Base-by-base conservation (phyloP, 2,888 invertebrate species). In the Belgica antarctica region DNA sequence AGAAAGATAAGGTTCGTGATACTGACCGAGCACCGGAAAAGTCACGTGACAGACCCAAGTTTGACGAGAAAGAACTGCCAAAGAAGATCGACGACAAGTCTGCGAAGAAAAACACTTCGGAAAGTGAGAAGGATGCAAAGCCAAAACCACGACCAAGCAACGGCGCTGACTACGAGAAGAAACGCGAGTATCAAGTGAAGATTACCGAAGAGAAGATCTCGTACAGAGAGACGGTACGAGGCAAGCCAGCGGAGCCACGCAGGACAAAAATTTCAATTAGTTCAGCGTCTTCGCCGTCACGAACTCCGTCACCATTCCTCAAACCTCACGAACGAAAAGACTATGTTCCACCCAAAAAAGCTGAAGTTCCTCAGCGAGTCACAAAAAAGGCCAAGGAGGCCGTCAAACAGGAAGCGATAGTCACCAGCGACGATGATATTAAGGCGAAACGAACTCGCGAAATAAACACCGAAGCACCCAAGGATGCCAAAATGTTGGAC, bases 221-320 rank as follows among this genome's bases (percentile, higher is more conserved):
- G 2, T 31, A 10, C 8, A 62, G 24, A 59, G 59, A 59, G 27
- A 59, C 59, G 1, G 59, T 59, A 1, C 59, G 62, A 27, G 34
- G 25, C 1, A 34, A 62, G 34, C 31, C 10, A 62, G 27, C 7
- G 15, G 62, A 28, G 22, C 12, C 59, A 25, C 59, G 59, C 27
- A 34, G 19, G 34, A 10, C 28, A 5, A 61, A 61, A n/a, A 34
- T 36, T 15, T 31, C 34, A 7, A 22, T 62, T 2, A 62, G 34
- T 77, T 89, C 88, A 22, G 7, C 52, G 52, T 84, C 85, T 77
- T 92, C 91, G 76, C 82, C 91, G 52, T 92, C 92, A n/a, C 85
- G 92, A 72, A 92, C 92, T 0, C 92, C 92, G 12, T 92, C 92
- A 15, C 92, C 92, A 52, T 92, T 92, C 79, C 86, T 91, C 72